Conservation (phyloP, 1,140 invertebrate genomes). For the Eumeta japonica region DNA sequence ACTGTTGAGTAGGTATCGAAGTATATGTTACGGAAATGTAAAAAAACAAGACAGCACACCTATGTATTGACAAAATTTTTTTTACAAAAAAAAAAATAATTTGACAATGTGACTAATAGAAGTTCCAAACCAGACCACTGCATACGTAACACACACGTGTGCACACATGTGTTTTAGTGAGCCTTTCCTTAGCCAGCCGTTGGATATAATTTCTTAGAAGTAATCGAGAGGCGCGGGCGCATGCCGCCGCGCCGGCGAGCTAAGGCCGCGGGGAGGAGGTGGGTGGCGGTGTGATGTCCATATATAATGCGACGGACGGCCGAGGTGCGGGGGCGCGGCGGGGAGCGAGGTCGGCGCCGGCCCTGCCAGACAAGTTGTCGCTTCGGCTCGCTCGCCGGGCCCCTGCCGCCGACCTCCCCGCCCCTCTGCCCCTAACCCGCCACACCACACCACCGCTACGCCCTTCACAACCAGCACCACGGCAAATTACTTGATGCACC, state of each 20-base stretch:
- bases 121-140: too few species aligned
- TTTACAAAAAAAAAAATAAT: too few species aligned
- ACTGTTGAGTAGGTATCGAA: too few species aligned
- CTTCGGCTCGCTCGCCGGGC: slow-evolving; percentile 27
- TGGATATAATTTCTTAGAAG: slow-evolving; percentile 48
- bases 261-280: slow-evolving; percentile 18
- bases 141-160: too few species aligned
- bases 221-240: slow-evolving; percentile 29
- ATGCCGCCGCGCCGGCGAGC: slow-evolving; percentile 15
- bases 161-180: too few species aligned
- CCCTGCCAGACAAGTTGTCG: slow-evolving; percentile 47
- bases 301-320: slow-evolving; percentile 58
- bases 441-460: slow-evolving; percentile 58
- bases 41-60: too few species aligned
- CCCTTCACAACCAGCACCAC: slow-evolving; percentile 57
- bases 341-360: slow-evolving; percentile 31
- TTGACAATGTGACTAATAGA: too few species aligned
- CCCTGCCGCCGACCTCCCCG: slow-evolving; percentile 10
- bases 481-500: slow-evolving; percentile 26
- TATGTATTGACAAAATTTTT: too few species aligned
- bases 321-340: slow-evolving; percentile 20
- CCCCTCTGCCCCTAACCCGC: slow-evolving; percentile 13
- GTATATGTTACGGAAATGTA: too few species aligned
- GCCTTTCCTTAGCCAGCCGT: too few species aligned
- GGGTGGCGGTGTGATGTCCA: slow-evolving; percentile 68